Evolutionary conservation across 2,888 invertebrate species (phyloP).

Genomic region (Spatulosminthurus flaviceps): DNA sequence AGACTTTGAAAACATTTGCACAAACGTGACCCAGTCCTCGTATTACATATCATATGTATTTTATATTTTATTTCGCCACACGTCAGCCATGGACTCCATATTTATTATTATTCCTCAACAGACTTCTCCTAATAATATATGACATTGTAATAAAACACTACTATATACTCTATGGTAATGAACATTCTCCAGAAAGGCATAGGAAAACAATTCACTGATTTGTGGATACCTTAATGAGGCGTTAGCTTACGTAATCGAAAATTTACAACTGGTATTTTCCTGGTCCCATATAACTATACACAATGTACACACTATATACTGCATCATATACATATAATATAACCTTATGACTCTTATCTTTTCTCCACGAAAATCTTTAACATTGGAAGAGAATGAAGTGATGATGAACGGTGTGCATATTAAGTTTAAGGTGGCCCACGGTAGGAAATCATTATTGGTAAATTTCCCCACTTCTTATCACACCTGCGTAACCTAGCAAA

Average conservation of each 20-base stretch:
- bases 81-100: no score
- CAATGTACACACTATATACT: no score
- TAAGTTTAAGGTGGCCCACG: not conserved
- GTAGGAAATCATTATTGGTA: not conserved
- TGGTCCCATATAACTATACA: no score
- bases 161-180: no score
- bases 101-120: not conserved
- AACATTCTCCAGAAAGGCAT: not conserved
- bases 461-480: conserved; percentile 1
- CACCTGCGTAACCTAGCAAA: not conserved
- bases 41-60: no score
- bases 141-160: not conserved
- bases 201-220: not conserved
- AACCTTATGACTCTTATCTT: not conserved
- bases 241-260: conserved; percentile 4
- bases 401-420: no score
- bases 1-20: no score
- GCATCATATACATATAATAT: no score
- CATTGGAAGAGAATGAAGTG: not conserved
- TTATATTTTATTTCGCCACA: no score
- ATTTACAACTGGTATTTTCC: not conserved
- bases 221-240: conserved; percentile 7
- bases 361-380: not conserved
- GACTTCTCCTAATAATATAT: no score
- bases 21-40: no score